These are phyloP conservation scores for Hermodice carunculata DNA, from an alignment of 2,888 invertebrate genomes.

Conservation along the genomic window DNA sequence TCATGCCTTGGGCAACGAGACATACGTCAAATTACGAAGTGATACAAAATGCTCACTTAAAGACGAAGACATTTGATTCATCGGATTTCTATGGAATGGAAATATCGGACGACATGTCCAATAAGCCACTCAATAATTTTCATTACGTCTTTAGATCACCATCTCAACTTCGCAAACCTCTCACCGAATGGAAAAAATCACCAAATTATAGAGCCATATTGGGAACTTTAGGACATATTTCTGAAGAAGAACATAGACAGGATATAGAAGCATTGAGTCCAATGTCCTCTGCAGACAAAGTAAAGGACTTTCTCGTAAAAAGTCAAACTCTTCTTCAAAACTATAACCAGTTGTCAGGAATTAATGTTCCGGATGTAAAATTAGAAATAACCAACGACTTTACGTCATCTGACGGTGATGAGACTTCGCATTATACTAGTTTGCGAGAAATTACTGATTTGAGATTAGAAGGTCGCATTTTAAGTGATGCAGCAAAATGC, in stretches of 20 bases:
- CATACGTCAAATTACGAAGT: slow-evolving; percentile 62
- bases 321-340: slow-evolving; percentile 29
- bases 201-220: too few relatives aligned
- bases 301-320: slow-evolving; percentile 33
- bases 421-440: too few relatives aligned
- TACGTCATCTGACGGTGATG: too few relatives aligned
- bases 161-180: neutral
- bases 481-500: too few relatives aligned
- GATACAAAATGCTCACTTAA: slow-evolving; percentile 45
- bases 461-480: too few relatives aligned
- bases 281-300: slow-evolving; percentile 27
- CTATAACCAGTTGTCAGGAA: slow-evolving; percentile 15
- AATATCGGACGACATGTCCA: slow-evolving; percentile 16
- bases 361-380: slow-evolving; percentile 17
- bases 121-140: neutral
- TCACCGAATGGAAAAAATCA: too few relatives aligned
- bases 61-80: slow-evolving; percentile 14
- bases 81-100: slow-evolving; percentile 27
- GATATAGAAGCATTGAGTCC: slow-evolving; percentile 31
- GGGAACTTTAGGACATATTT: too few relatives aligned
- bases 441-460: too few relatives aligned
- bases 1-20: slow-evolving; percentile 58
- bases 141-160: neutral
- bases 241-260: slow-evolving; percentile 24
- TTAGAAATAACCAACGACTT: slow-evolving; percentile 28